Percentiles rank a stretch among this genome's conserved stretches.
Conservation (phyloP, 2,797 vertebrate genomes). For the Discoglossus pictus region DNA sequence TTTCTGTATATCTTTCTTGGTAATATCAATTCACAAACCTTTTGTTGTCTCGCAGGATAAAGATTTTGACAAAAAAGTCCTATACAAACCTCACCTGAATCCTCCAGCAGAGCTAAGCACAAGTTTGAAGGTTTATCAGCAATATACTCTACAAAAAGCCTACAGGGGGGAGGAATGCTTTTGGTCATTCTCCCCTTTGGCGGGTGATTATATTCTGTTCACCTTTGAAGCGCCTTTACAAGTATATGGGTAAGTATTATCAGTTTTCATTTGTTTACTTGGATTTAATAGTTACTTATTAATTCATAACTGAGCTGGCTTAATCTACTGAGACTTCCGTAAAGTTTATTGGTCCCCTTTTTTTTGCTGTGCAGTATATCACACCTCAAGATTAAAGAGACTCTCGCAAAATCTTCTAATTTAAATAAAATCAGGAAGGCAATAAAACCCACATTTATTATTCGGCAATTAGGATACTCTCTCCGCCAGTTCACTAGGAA, state of each 20-base stretch:
- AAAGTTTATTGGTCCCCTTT: too few species aligned
- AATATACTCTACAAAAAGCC: slow-evolving; percentile 68
- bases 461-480: too few species aligned
- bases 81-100: slow-evolving; percentile 71
- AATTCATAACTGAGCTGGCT: too few species aligned
- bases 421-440: too few species aligned
- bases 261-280: not conserved
- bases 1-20: too few species aligned
- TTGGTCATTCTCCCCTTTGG: slow-evolving; percentile 72
- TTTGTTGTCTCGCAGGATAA: slow-evolving; percentile 68
- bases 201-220: slow-evolving; percentile 74
- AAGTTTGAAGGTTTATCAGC: slow-evolving; percentile 69
- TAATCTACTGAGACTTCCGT: too few species aligned
- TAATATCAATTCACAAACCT: not conserved
- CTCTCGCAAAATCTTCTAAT: too few species aligned
- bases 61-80: slow-evolving; percentile 72
- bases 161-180: slow-evolving; percentile 74
- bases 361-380: too few species aligned
- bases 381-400: too few species aligned
- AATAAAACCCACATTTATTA: too few species aligned
- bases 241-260: slow-evolving; percentile 72
- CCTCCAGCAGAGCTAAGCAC: slow-evolving; percentile 71
- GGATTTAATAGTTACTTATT: too few species aligned
- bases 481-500: too few species aligned
- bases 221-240: slow-evolving; percentile 66